Base-by-base conservation (phyloP, 2,113 vertebrate species). In the Cercopithecus mona region DNA sequence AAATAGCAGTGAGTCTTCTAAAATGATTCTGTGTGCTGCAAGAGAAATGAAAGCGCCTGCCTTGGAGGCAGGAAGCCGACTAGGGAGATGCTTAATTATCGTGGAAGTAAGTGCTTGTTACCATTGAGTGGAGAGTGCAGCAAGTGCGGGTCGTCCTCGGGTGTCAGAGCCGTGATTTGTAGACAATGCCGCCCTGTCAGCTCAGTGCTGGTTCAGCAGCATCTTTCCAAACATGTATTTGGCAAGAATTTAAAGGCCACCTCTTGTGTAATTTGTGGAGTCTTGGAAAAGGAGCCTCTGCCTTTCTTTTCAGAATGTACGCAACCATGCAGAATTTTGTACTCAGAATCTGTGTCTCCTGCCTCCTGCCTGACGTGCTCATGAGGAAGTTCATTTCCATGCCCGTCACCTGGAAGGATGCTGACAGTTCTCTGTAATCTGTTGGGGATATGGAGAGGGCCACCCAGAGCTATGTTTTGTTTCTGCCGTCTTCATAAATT, bases 161-260 rank as follows among this genome's bases (percentile, higher is more conserved):
- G 97, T 98, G 91, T 98, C 94, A 98, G 97, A 95, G 72, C 95
- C 22, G 97, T 97, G 97, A 98, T 98, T 97, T 45, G 30, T 96
- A 98, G 96, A 99, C 98, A 98, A 97, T 99, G 20, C 90, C 72
- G 73, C 91, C 97, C 98, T 98, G 98, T 98, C 94, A 97, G 1
- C 4, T 0, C 5, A 6, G 61, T 97, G 98, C 98, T 98, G 96
- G 97, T 98, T 98, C 98, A 98, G 98, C 98, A 98, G 96, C 96
- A 92, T 98, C 97, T 96, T 96, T 98, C 88, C 97, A 98, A 97
- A 96, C 93, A 38, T 92, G 82, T 55, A 57, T 97, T 98, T 98
- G 98, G 98, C 98, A 98, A 98, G 98, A 97, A 98, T 97, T 91
- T 98, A 97, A 98, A 98, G 98, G 97, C 97, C 93, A 93, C 73